phyloP scores from a whole-genome alignment of 2,888 invertebrate genomes.

The Drosophila cracens region DNA sequence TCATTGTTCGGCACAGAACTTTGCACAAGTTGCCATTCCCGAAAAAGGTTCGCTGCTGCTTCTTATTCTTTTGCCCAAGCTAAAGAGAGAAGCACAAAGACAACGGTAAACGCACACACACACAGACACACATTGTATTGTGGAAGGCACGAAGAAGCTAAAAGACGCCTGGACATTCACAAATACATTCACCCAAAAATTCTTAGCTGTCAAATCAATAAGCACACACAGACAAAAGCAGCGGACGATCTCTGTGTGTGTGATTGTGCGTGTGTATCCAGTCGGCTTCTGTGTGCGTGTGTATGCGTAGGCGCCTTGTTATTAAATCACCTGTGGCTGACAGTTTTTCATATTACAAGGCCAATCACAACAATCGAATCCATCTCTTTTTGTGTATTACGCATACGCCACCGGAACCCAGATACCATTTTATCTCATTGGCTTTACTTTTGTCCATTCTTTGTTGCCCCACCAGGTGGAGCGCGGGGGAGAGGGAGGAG shows the following conservation, averaged over 20 bases:
- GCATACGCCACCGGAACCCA: constrained; percentile 13
- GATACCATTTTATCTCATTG: constrained; percentile 44
- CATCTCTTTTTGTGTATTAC: constrained; percentile 36
- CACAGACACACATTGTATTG: constrained; percentile 48
- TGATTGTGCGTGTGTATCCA: constrained; percentile 29
- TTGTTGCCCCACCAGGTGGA: constrained; percentile 22
- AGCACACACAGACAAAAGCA: constrained; percentile 59
- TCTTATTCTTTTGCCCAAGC: constrained; percentile 22
- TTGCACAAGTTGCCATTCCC: constrained; percentile 54
- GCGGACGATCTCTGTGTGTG: constrained; percentile 37
- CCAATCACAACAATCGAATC: constrained; percentile 55
- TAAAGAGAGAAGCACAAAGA: constrained; percentile 22
- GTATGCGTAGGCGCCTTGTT: constrained; percentile 50
- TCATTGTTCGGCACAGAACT: constrained; percentile 55
- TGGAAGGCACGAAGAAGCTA: constrained; percentile 60
- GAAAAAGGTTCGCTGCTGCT: constrained; percentile 45
- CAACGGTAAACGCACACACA: constrained; percentile 25
- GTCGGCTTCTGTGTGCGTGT: constrained; percentile 29
- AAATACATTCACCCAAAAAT: constrained; percentile 30
- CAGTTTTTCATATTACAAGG: constrained; percentile 67
- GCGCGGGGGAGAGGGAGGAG: not conserved
- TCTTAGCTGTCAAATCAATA: constrained; percentile 76
- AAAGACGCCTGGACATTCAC: constrained; percentile 51
- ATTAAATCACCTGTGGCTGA: constrained; percentile 79
- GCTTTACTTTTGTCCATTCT: constrained; percentile 47